phyloP scores from a whole-genome alignment of 2,797 vertebrate species.

The Sebastes oblongus region DNA sequence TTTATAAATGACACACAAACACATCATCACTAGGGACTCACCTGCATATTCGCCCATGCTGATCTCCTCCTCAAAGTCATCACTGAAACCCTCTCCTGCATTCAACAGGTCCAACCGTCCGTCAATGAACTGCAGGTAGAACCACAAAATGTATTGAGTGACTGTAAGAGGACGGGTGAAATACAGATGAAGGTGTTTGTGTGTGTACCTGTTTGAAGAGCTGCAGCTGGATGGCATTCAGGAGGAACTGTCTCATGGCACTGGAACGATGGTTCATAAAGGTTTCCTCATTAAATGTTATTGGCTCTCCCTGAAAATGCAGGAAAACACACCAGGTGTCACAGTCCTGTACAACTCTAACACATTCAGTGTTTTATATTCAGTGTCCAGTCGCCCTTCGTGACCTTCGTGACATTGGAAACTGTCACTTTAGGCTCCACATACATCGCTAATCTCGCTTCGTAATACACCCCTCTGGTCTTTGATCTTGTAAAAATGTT shows the following conservation, averaged over 20 bases:
- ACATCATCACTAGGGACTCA: slow-evolving; percentile 57
- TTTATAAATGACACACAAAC: background rate
- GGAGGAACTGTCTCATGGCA: slow-evolving; percentile 94
- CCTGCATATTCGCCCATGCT: slow-evolving; percentile 96
- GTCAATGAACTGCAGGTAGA: slow-evolving; percentile 90
- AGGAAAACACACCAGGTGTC: background rate
- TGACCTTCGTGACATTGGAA: background rate
- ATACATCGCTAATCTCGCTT: background rate
- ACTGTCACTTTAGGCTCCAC: too few species aligned
- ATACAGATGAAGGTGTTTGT: background rate
- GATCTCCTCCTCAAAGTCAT: slow-evolving; percentile 98
- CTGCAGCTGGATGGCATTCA: slow-evolving; percentile 96
- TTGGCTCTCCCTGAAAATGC: slow-evolving; percentile 89
- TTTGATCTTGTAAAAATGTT: background rate
- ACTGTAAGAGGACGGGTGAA: background rate
- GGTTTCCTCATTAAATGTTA: slow-evolving; percentile 93
- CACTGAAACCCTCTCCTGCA: slow-evolving; percentile 95
- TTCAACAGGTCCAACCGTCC: slow-evolving; percentile 94
- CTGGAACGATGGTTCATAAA: slow-evolving; percentile 94
- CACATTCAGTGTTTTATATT: background rate
- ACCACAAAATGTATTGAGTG: background rate
- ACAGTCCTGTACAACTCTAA: background rate
- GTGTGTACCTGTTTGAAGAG: slow-evolving; percentile 94
- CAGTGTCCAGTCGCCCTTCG: background rate
- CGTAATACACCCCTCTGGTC: background rate